Conservation (phyloP, 1,140 invertebrate species). For the Papilio polyxenes region DNA sequence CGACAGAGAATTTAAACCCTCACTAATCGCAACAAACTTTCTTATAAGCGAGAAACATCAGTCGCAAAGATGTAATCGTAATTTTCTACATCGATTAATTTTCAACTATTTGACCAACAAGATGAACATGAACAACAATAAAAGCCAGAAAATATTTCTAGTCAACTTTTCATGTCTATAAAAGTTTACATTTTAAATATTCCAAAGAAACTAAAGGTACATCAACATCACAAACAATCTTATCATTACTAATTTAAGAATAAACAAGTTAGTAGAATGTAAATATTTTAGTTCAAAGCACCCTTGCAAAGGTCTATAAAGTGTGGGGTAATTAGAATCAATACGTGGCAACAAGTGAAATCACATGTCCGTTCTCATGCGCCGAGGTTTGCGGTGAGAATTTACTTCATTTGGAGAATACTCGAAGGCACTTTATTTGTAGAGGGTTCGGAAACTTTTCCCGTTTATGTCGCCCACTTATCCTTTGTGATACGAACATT, state of each 20-base stretch:
- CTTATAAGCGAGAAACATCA: background rate
- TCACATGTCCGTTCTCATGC: conserved; percentile 32
- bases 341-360: background rate
- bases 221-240: too few relatives aligned
- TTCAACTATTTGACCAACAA: too few relatives aligned
- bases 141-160: too few relatives aligned
- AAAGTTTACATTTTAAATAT: too few relatives aligned
- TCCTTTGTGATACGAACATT: conserved; percentile 35
- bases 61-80: too few relatives aligned
- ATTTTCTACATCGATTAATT: too few relatives aligned
- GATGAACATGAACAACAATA: too few relatives aligned
- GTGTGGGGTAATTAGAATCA: conserved; percentile 24
- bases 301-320: background rate
- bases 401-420: conserved; percentile 35
- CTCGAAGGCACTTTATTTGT: conserved; percentile 52
- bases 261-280: background rate
- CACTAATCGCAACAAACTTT: background rate
- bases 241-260: background rate
- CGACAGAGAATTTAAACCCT: conserved; percentile 41
- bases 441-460: conserved; percentile 46
- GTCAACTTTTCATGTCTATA: too few relatives aligned
- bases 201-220: too few relatives aligned
- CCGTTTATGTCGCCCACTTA: conserved; percentile 47
- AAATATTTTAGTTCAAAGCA: background rate
- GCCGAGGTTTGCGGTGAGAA: conserved; percentile 18